phyloP scores from a whole-genome alignment of 2,797 vertebrate genomes.

The Rhincodon typus region DNA sequence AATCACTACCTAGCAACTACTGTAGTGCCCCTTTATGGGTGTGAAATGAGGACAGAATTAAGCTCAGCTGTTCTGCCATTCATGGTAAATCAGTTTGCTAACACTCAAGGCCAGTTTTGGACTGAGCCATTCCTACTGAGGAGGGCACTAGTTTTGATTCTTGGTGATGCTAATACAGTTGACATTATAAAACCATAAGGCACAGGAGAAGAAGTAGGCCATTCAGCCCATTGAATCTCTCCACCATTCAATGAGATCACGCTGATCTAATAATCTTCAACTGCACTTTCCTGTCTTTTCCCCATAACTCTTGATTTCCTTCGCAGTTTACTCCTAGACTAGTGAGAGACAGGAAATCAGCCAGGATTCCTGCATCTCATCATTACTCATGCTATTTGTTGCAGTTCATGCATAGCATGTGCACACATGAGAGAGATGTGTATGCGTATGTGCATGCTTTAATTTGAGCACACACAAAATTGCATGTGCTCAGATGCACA shows the following conservation, averaged over 20 bases:
- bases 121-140: background rate
- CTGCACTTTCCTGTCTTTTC: too few species aligned
- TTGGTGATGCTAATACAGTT: background rate
- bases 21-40: background rate
- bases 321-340: background rate
- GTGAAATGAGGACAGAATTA: background rate
- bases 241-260: too few species aligned
- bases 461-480: background rate
- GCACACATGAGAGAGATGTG: background rate
- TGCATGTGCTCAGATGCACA: too few species aligned
- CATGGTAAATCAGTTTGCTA: too few species aligned
- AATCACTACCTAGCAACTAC: background rate
- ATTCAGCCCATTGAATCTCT: too few species aligned
- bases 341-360: background rate
- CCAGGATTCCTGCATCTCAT: background rate
- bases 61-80: background rate
- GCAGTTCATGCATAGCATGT: background rate
- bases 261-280: too few species aligned
- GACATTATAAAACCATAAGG: background rate
- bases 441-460: background rate
- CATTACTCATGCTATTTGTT: background rate
- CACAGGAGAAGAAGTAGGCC: too few species aligned
- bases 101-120: background rate
- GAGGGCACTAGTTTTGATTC: background rate
- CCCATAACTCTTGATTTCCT: too few species aligned